Evolutionary conservation across 2,113 vertebrate species (phyloP).

Genomic region (Lampris megalopsis): DNA sequence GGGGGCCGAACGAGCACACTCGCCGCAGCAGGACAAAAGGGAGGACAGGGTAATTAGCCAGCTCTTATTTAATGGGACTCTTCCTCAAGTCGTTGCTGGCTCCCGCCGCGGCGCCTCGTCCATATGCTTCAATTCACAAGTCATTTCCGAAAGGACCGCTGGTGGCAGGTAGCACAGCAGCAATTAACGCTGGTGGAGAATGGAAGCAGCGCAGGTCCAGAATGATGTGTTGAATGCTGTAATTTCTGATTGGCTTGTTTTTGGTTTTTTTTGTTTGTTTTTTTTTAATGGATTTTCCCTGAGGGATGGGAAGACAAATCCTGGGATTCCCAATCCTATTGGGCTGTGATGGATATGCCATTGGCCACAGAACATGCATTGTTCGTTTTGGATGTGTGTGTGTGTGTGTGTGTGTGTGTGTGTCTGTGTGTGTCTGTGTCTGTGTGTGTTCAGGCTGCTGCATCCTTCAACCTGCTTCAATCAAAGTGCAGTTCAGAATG

Average conservation of each 20-base stretch:
- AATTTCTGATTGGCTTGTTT: constrained; percentile 73
- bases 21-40: constrained; percentile 79
- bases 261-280: not conserved
- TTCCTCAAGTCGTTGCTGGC: constrained; percentile 69
- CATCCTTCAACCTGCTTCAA: constrained; percentile 14
- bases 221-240: constrained; percentile 74
- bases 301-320: constrained; percentile 45
- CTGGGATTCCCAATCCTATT: constrained; percentile 64
- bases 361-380: constrained; percentile 56
- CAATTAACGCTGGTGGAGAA: constrained; percentile 64
- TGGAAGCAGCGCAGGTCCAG: constrained; percentile 67
- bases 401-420: constrained; percentile 44
- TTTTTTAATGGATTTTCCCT: constrained; percentile 61
- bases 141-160: constrained; percentile 75
- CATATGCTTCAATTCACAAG: constrained; percentile 79
- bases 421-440: constrained; percentile 16
- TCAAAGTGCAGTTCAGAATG: too few relatives aligned
- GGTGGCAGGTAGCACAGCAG: constrained; percentile 72
- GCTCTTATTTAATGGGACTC: constrained; percentile 83
- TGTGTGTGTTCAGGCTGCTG: constrained; percentile 30
- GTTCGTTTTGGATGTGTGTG: constrained; percentile 59
- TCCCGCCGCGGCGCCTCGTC: constrained; percentile 65
- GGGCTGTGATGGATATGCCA: constrained; percentile 51
- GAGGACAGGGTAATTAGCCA: constrained; percentile 85
- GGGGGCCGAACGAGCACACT: constrained; percentile 61